phyloP scores from a whole-genome alignment of 2,797 vertebrate species.

The Carduelis carduelis region DNA sequence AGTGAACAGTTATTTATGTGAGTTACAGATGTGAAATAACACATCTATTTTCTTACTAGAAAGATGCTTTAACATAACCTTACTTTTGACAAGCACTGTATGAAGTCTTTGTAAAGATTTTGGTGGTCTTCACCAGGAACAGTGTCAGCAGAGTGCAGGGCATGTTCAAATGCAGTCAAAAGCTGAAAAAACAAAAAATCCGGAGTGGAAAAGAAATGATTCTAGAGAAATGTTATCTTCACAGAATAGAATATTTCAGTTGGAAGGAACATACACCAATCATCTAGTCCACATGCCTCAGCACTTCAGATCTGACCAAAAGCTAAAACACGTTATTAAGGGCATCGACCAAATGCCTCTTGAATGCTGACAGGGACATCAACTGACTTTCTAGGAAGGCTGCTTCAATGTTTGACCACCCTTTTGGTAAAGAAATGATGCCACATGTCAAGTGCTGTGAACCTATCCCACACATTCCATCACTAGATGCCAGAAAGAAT shows the following conservation, averaged over 20 bases:
- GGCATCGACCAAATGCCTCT: neutral
- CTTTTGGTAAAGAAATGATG: neutral
- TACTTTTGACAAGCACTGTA: conserved; percentile 89
- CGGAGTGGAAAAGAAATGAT: neutral
- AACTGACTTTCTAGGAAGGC: neutral
- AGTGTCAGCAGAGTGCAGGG: conserved; percentile 77
- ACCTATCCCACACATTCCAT: rapidly evolving
- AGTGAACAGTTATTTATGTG: neutral
- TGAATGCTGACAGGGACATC: rapidly evolving
- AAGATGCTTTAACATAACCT: conserved; percentile 14
- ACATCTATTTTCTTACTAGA: neutral
- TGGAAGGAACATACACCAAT: neutral
- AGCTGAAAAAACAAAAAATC: conserved; percentile 77
- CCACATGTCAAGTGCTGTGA: rapidly evolving
- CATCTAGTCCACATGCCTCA: neutral
- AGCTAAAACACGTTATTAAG: neutral
- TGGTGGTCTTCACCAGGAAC: conserved; percentile 87
- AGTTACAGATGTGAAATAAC: neutral
- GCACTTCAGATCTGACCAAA: neutral
- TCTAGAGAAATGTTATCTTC: neutral
- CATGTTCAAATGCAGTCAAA: conserved; percentile 87
- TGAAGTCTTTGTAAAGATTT: conserved; percentile 81
- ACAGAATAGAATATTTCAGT: neutral
- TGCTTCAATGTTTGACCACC: neutral
- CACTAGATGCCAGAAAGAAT: neutral